These are phyloP conservation scores for Diogma glabrata DNA, from an alignment of 2,888 invertebrate genomes.

Conservation along the genomic window DNA sequence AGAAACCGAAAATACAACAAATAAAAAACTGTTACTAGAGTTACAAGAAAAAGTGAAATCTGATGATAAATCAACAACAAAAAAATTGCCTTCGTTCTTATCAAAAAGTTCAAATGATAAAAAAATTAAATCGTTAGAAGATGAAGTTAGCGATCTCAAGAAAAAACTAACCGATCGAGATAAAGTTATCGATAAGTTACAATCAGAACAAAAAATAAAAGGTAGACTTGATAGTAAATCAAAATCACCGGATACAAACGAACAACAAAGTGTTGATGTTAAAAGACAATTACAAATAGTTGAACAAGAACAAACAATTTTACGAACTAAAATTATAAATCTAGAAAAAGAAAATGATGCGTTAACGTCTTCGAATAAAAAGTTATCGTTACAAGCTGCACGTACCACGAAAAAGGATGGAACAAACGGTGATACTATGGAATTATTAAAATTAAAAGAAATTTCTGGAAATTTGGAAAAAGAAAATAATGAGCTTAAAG, in stretches of 20 bases:
- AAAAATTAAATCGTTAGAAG: constrained; percentile 47
- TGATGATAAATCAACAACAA: constrained; percentile 23
- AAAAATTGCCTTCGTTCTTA: constrained; percentile 19
- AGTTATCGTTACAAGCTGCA: constrained; percentile 44
- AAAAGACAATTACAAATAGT: constrained; percentile 64
- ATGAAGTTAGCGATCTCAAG: constrained; percentile 60
- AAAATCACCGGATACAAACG: constrained; percentile 40
- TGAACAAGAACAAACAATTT: constrained; percentile 61
- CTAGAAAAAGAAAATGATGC: constrained; percentile 68
- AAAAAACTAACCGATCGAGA: constrained; percentile 74
- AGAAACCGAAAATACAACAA: constrained; percentile 64
- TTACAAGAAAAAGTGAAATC: constrained; percentile 57
- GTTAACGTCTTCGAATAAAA: constrained; percentile 59
- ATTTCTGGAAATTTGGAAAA: constrained; percentile 44
- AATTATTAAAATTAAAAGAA: constrained; percentile 45
- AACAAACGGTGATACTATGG: constrained; percentile 40
- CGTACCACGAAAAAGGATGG: constrained; percentile 35
- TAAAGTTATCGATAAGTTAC: constrained; percentile 63
- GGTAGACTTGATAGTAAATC: constrained; percentile 37
- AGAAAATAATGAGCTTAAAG: constrained; percentile 53
- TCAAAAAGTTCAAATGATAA: constrained; percentile 25
- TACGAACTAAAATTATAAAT: constrained; percentile 53
- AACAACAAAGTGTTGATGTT: constrained; percentile 54
- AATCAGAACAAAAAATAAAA: constrained; percentile 44
- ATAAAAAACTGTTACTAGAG: constrained; percentile 64